Conservation (phyloP, 1,140 invertebrate genomes). For the Drosophila setifemur region DNA sequence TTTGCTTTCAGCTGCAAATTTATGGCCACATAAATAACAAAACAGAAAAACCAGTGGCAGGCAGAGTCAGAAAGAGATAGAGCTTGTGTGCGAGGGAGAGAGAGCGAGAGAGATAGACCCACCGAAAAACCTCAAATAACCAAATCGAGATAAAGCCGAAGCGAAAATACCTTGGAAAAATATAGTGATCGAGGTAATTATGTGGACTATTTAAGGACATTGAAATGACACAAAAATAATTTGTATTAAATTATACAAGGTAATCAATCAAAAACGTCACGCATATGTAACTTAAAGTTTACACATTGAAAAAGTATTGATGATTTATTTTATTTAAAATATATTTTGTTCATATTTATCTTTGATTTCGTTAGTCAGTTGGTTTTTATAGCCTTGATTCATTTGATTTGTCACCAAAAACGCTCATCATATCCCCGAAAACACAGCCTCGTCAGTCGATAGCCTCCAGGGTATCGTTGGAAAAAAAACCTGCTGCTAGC, state of each 20-base stretch:
- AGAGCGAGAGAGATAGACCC: not conserved
- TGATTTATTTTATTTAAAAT: not conserved
- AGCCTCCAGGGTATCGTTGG: slow-evolving; percentile 23
- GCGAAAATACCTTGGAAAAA: slow-evolving; percentile 10
- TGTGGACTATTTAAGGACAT: not conserved
- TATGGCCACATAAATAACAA: slow-evolving; percentile 76
- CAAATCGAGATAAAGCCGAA: slow-evolving; percentile 1
- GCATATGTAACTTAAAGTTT: too few relatives aligned
- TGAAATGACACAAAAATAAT: not conserved
- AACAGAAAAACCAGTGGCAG: slow-evolving; percentile 74
- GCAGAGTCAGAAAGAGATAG: slow-evolving; percentile 20
- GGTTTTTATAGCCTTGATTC: too few relatives aligned
- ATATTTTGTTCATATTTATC: not conserved
- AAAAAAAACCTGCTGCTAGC: slow-evolving; percentile 68
- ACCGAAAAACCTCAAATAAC: slow-evolving; percentile 14
- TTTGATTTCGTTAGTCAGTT: too few relatives aligned
- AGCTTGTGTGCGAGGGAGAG: not conserved
- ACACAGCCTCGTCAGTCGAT: not conserved
- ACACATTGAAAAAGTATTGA: too few relatives aligned
- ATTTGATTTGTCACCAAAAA: not conserved
- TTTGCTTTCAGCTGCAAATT: slow-evolving; percentile 79
- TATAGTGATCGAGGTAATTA: too few relatives aligned
- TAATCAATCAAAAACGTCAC: too few relatives aligned
- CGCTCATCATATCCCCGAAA: not conserved
- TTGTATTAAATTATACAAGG: too few relatives aligned